These are phyloP conservation scores for Drosophila lini DNA, from an alignment of 1,140 invertebrate species.

Conservation along the genomic window DNA sequence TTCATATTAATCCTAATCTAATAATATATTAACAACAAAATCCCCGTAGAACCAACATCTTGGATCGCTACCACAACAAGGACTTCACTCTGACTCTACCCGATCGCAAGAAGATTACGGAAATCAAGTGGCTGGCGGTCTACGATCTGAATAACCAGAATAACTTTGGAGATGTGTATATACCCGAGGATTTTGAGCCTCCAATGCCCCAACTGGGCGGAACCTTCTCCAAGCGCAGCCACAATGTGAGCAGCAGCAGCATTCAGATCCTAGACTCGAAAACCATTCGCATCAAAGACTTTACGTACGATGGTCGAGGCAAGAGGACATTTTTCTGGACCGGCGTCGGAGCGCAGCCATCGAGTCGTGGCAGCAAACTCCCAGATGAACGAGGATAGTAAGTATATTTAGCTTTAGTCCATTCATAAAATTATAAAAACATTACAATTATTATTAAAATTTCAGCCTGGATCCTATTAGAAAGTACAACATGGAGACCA, in stretches of 20 bases:
- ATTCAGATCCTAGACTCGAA: conserved; percentile 93
- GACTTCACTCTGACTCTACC: conserved; percentile 93
- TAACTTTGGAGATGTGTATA: conserved; percentile 95
- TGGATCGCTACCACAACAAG: conserved; percentile 93
- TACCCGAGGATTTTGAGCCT: conserved; percentile 96
- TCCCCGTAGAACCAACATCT: conserved; percentile 91
- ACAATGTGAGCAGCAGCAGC: conserved; percentile 89
- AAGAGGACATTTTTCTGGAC: conserved; percentile 94
- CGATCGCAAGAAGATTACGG: conserved; percentile 93
- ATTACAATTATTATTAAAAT: background rate
- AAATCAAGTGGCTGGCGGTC: conserved; percentile 95
- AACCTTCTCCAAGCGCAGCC: conserved; percentile 88
- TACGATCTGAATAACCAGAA: conserved; percentile 94
- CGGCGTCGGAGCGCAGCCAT: conserved; percentile 94
- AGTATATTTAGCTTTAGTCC: conserved; percentile 85
- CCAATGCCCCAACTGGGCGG: conserved; percentile 90
- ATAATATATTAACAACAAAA: background rate
- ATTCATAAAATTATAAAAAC: background rate
- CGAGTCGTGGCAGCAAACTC: conserved; percentile 91
- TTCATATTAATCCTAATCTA: background rate
- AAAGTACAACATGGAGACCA: conserved; percentile 90
- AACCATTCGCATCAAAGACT: conserved; percentile 90
- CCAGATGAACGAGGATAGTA: conserved; percentile 97
- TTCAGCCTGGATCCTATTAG: conserved; percentile 89
- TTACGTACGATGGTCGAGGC: conserved; percentile 91